Evolutionary conservation across 2,113 vertebrate species (phyloP).

Genomic region (Notothenia coriiceps): DNA sequence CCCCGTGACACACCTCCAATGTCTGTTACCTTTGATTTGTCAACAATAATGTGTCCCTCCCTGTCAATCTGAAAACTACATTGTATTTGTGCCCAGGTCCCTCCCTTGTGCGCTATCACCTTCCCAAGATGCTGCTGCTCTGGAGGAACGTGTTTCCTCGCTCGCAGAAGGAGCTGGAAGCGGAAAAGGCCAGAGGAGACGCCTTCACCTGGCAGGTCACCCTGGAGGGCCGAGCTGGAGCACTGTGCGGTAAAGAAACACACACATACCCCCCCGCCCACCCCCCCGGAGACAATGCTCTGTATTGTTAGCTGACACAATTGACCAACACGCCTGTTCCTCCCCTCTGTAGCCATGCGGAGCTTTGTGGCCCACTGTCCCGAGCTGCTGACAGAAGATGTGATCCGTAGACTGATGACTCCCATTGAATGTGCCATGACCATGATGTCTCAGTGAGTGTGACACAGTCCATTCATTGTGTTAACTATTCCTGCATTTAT

Average conservation of each 20-base stretch:
- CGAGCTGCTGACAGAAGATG: constrained; percentile 97
- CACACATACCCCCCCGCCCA: background rate
- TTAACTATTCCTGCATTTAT: fast-evolving
- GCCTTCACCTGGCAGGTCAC: constrained; percentile 99
- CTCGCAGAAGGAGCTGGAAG: constrained; percentile 96
- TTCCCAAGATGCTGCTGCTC: constrained; percentile 97
- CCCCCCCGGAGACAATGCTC: background rate
- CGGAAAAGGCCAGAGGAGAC: constrained; percentile 97
- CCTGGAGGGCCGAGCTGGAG: constrained; percentile 96
- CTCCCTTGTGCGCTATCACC: constrained; percentile 95
- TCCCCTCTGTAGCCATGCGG: constrained; percentile 90
- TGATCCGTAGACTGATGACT: constrained; percentile 97
- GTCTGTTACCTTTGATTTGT: background rate
- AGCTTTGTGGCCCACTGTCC: constrained; percentile 99
- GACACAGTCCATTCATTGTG: background rate
- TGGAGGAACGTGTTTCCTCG: constrained; percentile 99
- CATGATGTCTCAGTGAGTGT: constrained; percentile 99
- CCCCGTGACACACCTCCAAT: background rate
- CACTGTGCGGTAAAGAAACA: constrained; percentile 91
- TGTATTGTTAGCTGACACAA: background rate
- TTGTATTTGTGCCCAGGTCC: constrained; percentile 84
- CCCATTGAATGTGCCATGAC: constrained; percentile 99
- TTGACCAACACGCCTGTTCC: background rate
- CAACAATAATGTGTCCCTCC: background rate
- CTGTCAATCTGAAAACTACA: background rate